phyloP scores from a whole-genome alignment of 2,888 invertebrate genomes.

The Hemistola chrysoprasaria region DNA sequence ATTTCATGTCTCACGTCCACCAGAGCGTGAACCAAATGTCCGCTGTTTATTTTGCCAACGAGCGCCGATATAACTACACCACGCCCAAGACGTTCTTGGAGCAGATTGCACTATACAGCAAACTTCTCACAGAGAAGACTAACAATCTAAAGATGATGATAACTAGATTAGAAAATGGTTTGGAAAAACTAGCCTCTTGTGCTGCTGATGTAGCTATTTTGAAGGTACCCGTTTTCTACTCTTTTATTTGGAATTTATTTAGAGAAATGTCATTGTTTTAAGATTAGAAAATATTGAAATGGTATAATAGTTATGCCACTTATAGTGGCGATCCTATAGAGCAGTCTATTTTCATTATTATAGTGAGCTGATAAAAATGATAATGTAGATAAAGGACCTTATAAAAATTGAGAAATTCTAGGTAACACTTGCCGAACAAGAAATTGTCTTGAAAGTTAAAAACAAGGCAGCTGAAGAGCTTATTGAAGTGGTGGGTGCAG shows the following conservation, averaged over 20 bases:
- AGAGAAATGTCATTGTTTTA: too few species aligned
- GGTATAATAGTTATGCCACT: too few species aligned
- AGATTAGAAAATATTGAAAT: too few species aligned
- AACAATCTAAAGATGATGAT: conserved; percentile 88
- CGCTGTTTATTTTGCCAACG: conserved; percentile 89
- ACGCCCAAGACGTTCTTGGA: conserved; percentile 98
- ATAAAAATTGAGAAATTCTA: too few species aligned
- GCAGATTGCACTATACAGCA: conserved; percentile 91
- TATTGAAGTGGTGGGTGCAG: conserved; percentile 92
- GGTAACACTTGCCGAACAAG: conserved; percentile 86
- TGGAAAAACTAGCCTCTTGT: conserved; percentile 93
- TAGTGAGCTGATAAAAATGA: too few species aligned
- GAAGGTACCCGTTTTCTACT: too few species aligned
- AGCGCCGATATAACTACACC: conserved; percentile 96
- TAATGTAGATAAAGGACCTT: too few species aligned
- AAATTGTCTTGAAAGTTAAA: conserved; percentile 91
- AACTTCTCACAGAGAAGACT: conserved; percentile 86
- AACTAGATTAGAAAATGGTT: conserved; percentile 90
- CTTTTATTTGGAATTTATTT: too few species aligned
- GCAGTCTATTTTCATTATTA: too few species aligned
- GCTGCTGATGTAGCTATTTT: conserved; percentile 93
- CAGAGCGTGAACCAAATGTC: conserved; percentile 94
- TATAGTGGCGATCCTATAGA: too few species aligned
- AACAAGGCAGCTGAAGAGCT: conserved; percentile 95
- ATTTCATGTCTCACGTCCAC: conserved; percentile 96